Evolutionary conservation across 2,113 vertebrate species (phyloP).

Genomic region (Oncorhynchus masou): DNA sequence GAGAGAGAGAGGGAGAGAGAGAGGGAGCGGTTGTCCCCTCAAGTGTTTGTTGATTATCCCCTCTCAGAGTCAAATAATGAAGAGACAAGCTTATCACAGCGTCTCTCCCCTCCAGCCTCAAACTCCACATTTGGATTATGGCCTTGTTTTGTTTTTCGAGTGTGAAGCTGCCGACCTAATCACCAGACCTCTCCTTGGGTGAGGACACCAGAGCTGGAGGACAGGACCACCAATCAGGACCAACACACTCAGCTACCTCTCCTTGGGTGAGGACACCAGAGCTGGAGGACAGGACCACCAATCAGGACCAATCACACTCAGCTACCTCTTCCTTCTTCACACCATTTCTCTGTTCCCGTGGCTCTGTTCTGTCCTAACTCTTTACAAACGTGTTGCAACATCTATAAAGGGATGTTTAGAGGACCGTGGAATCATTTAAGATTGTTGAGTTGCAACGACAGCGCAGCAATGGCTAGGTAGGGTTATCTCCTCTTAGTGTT

Average conservation of each 20-base stretch:
- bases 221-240: too few species aligned
- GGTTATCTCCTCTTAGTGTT: slow-evolving; percentile 73
- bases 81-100: slow-evolving; percentile 37
- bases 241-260: too few species aligned
- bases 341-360: too few species aligned
- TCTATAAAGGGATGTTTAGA: too few species aligned
- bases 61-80: slow-evolving; percentile 62
- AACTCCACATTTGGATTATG: slow-evolving; percentile 65
- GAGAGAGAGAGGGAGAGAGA: too few species aligned
- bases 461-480: slow-evolving; percentile 59
- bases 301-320: too few species aligned
- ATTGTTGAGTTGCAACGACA: not conserved
- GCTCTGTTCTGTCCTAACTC: too few species aligned
- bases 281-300: not conserved
- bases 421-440: not conserved
- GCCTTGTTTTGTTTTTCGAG: slow-evolving; percentile 70
- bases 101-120: slow-evolving; percentile 26
- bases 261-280: slow-evolving; percentile 23
- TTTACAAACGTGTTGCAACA: too few species aligned
- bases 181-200: slow-evolving; percentile 35
- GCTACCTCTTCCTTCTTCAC: too few species aligned
- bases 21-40: too few species aligned
- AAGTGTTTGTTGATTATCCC: slow-evolving; percentile 77
- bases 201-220: not conserved
- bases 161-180: slow-evolving; percentile 52